Base-by-base conservation (phyloP, 2,113 vertebrate genomes). In the Protomyctophum bolini region DNA sequence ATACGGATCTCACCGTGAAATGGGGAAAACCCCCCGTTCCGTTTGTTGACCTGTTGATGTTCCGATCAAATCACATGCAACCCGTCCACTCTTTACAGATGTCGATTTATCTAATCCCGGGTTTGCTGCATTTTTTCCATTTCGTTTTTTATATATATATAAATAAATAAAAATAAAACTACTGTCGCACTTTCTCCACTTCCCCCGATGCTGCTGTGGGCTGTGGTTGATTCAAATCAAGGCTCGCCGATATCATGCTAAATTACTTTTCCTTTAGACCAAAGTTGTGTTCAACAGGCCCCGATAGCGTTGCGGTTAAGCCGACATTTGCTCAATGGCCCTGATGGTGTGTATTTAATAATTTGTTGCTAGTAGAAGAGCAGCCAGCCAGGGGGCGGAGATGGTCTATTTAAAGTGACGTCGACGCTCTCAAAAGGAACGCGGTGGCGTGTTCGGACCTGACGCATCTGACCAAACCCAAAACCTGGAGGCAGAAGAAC, bases 351-450 rank as follows among this genome's bases (percentile, higher is more conserved):
- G 12, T 12, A 14, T 54, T 48, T 58, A 50, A 48, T 75, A 51
- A 80, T 75, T 75, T 50, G 59, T 67, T 60, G 66, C 71, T 70
- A 51, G 65, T 73, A 15, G 14, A 60, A 63, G 47, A 54, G 50
- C 11, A 63, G 10, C 46, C 33, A 41, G 33, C 33, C 33, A 60
- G 54, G 71, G 66, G 83, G 73, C 64, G 65, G 72, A 70, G 75
- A 51, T 10, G 4, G 71, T 58, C 58, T 72, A 68, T 80, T 82
- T 79, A 80, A 83, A 86, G 87, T 87, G 89, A 92, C 91, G 85
- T 60, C 46, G 57, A 82, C 80, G 80, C 68, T 68, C 28, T 41
- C 60, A 21, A 66, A 15, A 70, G 55, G 60, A 46, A 45, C 57
- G 68, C 55, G 41, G 0, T 70, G 70, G 71, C 90, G 21, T 87